Conservation (phyloP, 2,113 vertebrate species). For the Forbesichthys papilliferus region DNA sequence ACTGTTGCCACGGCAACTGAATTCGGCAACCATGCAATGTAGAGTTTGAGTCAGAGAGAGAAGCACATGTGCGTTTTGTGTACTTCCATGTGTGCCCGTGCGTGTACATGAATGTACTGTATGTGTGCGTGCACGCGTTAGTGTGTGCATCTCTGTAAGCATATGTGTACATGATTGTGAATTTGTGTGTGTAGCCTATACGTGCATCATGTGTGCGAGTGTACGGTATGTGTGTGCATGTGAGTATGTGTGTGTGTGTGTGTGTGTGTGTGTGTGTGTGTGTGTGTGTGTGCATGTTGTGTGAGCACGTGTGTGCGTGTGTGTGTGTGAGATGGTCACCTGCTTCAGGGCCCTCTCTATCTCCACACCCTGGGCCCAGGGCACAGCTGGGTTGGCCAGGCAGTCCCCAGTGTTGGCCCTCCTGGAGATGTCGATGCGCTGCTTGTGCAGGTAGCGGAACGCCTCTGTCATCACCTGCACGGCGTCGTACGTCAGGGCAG, state of each 20-base stretch:
- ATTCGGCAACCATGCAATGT: conserved; percentile 1
- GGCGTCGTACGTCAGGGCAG: too few species aligned
- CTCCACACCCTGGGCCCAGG: background rate
- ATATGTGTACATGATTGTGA: background rate
- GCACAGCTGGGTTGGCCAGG: background rate
- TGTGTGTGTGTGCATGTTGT: background rate
- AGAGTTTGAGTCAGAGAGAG: background rate
- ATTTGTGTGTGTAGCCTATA: conserved; percentile 79
- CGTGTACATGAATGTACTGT: background rate
- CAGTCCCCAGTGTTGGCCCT: too few species aligned
- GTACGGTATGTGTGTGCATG: background rate
- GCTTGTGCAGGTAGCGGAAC: too few species aligned
- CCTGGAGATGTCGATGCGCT: too few species aligned
- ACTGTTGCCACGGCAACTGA: conserved; percentile 44
- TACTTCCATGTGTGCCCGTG: background rate
- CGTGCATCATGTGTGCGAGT: too few species aligned
- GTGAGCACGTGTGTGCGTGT: background rate
- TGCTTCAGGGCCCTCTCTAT: background rate
- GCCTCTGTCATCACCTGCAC: too few species aligned
- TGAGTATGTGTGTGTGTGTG: background rate
- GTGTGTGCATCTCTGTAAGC: background rate
- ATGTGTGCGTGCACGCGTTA: background rate
- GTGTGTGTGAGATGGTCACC: background rate
- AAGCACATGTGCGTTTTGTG: background rate
- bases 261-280: background rate